Base-by-base conservation (phyloP, 2,113 vertebrate genomes). In the Leptocoma aspasia region DNA sequence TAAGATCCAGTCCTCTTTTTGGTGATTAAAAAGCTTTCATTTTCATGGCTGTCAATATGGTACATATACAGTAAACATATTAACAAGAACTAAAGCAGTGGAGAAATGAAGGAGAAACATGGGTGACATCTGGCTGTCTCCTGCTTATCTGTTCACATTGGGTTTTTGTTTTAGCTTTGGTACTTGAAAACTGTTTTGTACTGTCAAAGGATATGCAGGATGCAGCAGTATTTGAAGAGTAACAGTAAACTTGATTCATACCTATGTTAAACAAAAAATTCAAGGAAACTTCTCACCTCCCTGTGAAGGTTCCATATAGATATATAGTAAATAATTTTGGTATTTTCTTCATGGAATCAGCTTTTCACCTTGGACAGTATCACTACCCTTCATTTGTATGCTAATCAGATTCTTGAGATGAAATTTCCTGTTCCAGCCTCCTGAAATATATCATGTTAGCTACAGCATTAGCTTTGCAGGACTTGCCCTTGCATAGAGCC, bases 71-170 rank as follows among this genome's bases (percentile, higher is more conserved):
- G 12, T 37, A 72, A 86, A 69, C 11, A 37, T 9, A 45, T 31
- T 41, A 60, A 39, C 6, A 73, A 54, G 18, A 85, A 24, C 15
- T 61, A 52, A 82, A 78, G 50, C n/a, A 57, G 19, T 45, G 31
- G 27, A 83, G 33, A 79, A 91, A 80, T 37, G 37, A 27, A 53
- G 47, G 15, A 78, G 15, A 82, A 85, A 63, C 10, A 37, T 27
- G 10, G n/a, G 16, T 63, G 31, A 45, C 65, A 33, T 61, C 44
- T 77, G 59, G 4, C 27, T 83, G 16, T 39, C 50, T 83, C 23
- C 59, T 77, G 33, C 14, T 80, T n/a, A 23, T 39, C 16, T 33
- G 47, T 15, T 27, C 42, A 59, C 7, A 9, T 0, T 1, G 3
- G 7, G 1, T 5, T 64, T 78, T 61, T 41, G 19, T 15, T 89